Evolutionary conservation across 2,888 invertebrate species (phyloP).

Genomic region (Drosophila paramelanica): DNA sequence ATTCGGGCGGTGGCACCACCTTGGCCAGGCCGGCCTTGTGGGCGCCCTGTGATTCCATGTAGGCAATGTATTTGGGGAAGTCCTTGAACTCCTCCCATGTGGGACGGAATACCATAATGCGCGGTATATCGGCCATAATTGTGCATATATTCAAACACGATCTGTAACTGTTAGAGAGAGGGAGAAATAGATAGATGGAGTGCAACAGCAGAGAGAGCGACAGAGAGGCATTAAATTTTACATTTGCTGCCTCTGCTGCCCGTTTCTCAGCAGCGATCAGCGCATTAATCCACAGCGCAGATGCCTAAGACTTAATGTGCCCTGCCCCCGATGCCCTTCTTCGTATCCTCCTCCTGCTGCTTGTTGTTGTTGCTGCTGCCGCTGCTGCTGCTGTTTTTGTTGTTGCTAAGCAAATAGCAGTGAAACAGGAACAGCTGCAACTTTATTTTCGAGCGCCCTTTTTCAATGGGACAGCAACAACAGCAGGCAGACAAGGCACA

Average conservation of each 20-base stretch:
- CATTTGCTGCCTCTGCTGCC: background rate
- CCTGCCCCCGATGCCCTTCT: constrained; percentile 20
- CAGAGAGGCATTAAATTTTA: background rate
- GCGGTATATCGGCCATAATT: constrained; percentile 76
- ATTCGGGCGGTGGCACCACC: constrained; percentile 98
- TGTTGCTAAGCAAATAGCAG: constrained; percentile 53
- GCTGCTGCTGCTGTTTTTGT: constrained; percentile 28
- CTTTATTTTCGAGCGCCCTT: constrained; percentile 64
- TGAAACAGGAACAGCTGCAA: constrained; percentile 70
- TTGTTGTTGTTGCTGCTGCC: background rate
- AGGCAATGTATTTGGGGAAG: constrained; percentile 94
- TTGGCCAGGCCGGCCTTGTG: constrained; percentile 98
- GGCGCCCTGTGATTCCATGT: constrained; percentile 97
- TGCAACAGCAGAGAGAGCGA: background rate
- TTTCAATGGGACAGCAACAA: constrained; percentile 62
- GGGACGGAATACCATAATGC: constrained; percentile 91
- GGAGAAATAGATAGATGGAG: background rate
- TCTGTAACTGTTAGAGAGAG: constrained; percentile 21
- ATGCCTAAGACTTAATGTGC: constrained; percentile 24
- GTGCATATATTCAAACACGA: constrained; percentile 20
- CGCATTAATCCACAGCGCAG: constrained; percentile 36
- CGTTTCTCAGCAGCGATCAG: constrained; percentile 10
- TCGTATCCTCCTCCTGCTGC: constrained; percentile 2
- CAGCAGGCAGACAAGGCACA: constrained; percentile 27
- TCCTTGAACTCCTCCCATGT: constrained; percentile 99